Evolutionary conservation across 1,140 invertebrate species (phyloP), one percentile per base, ranked within the genome.

Genomic region (Scaptomyza montana): DNA sequence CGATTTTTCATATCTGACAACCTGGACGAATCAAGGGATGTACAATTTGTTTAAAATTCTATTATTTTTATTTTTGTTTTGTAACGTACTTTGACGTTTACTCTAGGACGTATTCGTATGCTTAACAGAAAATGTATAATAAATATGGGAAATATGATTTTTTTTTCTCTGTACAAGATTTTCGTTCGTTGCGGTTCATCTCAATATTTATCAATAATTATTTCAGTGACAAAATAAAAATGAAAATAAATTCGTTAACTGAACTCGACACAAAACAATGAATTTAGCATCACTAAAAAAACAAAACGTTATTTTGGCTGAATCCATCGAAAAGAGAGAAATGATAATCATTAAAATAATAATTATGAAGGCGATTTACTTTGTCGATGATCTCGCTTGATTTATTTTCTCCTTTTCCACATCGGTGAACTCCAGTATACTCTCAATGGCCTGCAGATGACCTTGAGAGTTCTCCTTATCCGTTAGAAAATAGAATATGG

Each of bases 401-500:
- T 95, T 95, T 80, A 97, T 97, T 85, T 95, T 96, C 60, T 93
- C 93, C 81, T 96, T 96, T 90, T 97, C 96, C 36, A 93, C 93
- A 30, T 96, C 94, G 25, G 94, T 95, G 84, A 96, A 97, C 19
- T 96, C 96, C 71, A 97, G 92, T 77, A 97, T 97, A 92, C 96
- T 97, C 91, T 97, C 95, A 74, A 98, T 97, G 33, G 96, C 97
- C 78, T 95, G 95, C 19, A 97, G 92, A 91, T 98, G 96, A 9
- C 96, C 96, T 77, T 95, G 94, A 65, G 95, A 95, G 89, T 97
- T 97, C 80, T 97, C 96, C 75, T 95, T 95, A 89, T 98, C 96
- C 0, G 96, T 97, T 47, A 98, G 93, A 90, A 97, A 97, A 90
- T 98, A 97, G 90, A 97, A 98, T 78, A 98, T 94, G n/a, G 96